Base-by-base conservation (phyloP, 2,888 invertebrate genomes). In the Lasiommata megera region DNA sequence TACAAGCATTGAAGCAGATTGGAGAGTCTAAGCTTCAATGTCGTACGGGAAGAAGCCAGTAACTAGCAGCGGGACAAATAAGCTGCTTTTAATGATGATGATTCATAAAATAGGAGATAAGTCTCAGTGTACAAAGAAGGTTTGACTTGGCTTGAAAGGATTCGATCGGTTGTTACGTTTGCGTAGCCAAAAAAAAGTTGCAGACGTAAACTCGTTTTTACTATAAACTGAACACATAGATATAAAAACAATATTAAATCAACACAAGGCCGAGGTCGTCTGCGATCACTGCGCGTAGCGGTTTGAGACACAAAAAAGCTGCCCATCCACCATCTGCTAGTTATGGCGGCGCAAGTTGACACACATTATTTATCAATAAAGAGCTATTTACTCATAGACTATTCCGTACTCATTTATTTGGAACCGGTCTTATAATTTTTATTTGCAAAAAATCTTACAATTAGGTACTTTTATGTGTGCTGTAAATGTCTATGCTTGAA, bases 241-340 rank as follows among this genome's bases (percentile, higher is more conserved):
- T 54, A 58, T 54, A 58, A 61, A 60, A 61, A 61, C 54, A 51
- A 54, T 51, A 77, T 78, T 79, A 79, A 80, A 77, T 31, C 31
- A 31, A 46, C 31, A 44, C 74, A 75, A 76, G 77, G 79, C 75
- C 84, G 78, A 84, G 85, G 82, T 76, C 80, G 61, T 28, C 59
- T 60, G 56, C 64, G 62, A 62, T 54, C 67, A 64, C 62, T 63
- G 64, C 63, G 67, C 61, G 67, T 67, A 62, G 67, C 64, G 59
- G 58, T 58, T 60, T 59, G 59, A 12, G 23, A 6, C 16, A 28
- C 38, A 14, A 52, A 40, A 51, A 51, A 51, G 14, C 14, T 8
- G 31, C 14, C 38, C 50, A 38, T 50, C 50, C 16, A 48, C 23
- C 18, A 37, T 23, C 41, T 11, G 16, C 5, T 16, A 7, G 16